Evolutionary conservation across 2,113 vertebrate genomes (phyloP).

Genomic region (Coptodon bakossiorum): DNA sequence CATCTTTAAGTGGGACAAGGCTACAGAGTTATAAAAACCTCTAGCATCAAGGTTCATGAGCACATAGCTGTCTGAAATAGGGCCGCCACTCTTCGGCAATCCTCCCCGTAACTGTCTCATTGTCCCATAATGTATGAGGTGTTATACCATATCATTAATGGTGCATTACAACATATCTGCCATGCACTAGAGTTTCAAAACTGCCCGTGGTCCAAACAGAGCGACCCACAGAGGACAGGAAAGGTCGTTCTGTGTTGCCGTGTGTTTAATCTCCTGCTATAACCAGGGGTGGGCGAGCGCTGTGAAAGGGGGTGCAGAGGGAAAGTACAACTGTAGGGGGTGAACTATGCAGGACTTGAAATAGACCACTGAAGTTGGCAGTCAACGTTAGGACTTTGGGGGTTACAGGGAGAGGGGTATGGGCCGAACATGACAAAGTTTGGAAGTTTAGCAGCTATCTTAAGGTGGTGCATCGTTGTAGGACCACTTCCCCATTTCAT

Average conservation of each 20-base stretch:
- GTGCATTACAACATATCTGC: background rate
- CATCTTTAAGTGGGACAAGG: background rate
- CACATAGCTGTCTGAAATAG: background rate
- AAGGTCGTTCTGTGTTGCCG: slow-evolving; percentile 17
- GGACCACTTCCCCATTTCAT: background rate
- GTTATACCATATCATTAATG: background rate
- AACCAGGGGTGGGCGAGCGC: background rate
- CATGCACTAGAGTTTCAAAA: background rate
- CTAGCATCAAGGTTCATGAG: background rate
- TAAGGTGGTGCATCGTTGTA: background rate
- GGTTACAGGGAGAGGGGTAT: slow-evolving; percentile 5
- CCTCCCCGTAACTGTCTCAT: background rate
- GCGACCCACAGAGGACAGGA: slow-evolving; percentile 37
- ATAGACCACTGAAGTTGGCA: slow-evolving; percentile 27
- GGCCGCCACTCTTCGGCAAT: background rate
- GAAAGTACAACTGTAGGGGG: slow-evolving; percentile 25
- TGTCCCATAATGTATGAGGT: background rate
- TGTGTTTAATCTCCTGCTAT: slow-evolving; percentile 37
- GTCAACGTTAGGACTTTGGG: background rate
- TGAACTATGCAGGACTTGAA: slow-evolving; percentile 28
- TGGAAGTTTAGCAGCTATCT: background rate
- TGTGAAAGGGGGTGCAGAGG: slow-evolving; percentile 31
- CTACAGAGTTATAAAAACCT: background rate
- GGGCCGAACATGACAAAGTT: slow-evolving; percentile 7
- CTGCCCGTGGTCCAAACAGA: background rate